These are phyloP conservation scores for Drosophila engyochracea DNA, from an alignment of 2,888 invertebrate species.

Conservation along the genomic window DNA sequence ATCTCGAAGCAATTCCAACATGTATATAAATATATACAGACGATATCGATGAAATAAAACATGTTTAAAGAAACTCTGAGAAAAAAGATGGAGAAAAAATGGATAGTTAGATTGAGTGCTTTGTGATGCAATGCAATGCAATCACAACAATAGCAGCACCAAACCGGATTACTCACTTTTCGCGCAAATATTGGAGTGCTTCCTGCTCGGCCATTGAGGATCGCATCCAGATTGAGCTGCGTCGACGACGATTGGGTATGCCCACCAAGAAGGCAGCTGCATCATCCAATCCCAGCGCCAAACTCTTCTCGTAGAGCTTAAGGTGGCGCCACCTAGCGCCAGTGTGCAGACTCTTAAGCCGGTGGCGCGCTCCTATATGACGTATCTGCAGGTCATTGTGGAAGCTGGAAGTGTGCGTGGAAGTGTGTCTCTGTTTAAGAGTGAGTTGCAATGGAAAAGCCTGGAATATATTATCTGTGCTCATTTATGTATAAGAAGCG, in stretches of 20 bases:
- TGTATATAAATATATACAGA: neutral
- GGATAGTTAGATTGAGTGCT: constrained; percentile 24
- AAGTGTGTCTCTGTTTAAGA: constrained; percentile 10
- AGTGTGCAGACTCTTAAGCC: constrained; percentile 90
- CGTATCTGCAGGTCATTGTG: constrained; percentile 87
- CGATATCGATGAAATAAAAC: neutral
- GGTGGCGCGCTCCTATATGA: constrained; percentile 90
- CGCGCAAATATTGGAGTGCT: constrained; percentile 87
- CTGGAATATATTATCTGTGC: constrained; percentile 12
- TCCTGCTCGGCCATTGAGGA: constrained; percentile 88
- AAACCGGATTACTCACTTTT: constrained; percentile 68
- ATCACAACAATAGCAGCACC: constrained; percentile 49
- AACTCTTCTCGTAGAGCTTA: constrained; percentile 91
- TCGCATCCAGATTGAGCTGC: constrained; percentile 88
- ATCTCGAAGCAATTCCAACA: constrained; percentile 30
- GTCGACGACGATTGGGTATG: constrained; percentile 89
- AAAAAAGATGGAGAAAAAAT: constrained; percentile 3
- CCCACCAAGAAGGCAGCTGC: constrained; percentile 91
- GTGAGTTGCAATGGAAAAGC: neutral
- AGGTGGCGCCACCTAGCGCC: constrained; percentile 91
- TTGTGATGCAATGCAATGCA: constrained; percentile 63
- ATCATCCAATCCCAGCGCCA: constrained; percentile 89
- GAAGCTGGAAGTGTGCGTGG: constrained; percentile 86
- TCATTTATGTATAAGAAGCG: constrained; percentile 4
- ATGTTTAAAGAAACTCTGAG: constrained; percentile 62